phyloP scores from a whole-genome alignment of 2,888 invertebrate genomes.

The Andrena flavipes region DNA sequence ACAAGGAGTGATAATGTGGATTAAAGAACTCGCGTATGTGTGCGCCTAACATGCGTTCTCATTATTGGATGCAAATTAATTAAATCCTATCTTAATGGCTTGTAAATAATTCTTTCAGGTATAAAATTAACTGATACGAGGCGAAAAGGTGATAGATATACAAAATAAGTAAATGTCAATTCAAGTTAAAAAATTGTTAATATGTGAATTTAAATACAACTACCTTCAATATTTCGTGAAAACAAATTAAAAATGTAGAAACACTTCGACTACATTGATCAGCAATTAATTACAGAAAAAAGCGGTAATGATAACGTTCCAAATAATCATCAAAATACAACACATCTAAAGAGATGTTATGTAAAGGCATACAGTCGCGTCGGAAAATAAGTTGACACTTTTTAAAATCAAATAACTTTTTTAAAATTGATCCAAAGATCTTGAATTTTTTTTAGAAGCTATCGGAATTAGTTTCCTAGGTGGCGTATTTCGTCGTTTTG shows the following conservation, averaged over 20 bases:
- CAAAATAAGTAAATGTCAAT: neutral
- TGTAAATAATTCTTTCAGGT: neutral
- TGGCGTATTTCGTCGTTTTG: too few species aligned
- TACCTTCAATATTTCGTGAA: neutral
- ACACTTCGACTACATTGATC: too few species aligned
- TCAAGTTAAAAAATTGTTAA: neutral
- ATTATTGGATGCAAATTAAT: neutral
- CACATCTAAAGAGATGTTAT: too few species aligned
- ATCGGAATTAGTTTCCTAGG: too few species aligned
- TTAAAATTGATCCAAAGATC: too few species aligned
- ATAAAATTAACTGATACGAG: neutral
- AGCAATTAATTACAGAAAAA: neutral
- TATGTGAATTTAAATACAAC: neutral
- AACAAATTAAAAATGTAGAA: neutral
- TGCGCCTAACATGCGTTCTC: neutral
- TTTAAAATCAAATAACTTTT: too few species aligned
- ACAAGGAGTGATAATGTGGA: neutral
- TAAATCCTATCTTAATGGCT: neutral
- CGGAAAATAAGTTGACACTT: too few species aligned
- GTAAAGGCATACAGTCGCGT: too few species aligned
- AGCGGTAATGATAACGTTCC: too few species aligned
- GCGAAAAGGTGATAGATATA: neutral
- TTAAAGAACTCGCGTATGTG: neutral
- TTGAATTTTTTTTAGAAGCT: too few species aligned
- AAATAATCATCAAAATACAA: too few species aligned